phyloP scores from a whole-genome alignment of 2,113 vertebrate species.

The Penelope pileata region DNA sequence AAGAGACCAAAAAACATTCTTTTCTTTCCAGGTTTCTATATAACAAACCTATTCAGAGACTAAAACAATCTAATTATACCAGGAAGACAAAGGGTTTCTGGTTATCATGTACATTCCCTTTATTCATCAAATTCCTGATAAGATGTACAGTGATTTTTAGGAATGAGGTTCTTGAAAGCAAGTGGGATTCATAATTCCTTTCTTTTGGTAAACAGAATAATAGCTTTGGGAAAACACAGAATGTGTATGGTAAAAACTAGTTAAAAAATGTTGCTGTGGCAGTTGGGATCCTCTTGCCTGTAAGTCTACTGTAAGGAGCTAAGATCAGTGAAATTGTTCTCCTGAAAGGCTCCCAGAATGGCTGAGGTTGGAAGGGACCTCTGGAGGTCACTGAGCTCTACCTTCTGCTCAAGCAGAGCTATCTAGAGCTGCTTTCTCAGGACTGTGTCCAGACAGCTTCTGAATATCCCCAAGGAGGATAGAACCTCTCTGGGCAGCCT shows the following conservation, averaged over 20 bases:
- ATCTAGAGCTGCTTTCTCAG: not conserved
- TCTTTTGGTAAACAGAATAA: not conserved
- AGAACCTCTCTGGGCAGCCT: not conserved
- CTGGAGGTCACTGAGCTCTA: not conserved
- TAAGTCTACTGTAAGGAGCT: not conserved
- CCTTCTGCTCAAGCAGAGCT: not conserved
- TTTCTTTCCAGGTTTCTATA: not conserved
- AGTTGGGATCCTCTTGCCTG: not conserved
- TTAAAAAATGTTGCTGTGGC: not conserved
- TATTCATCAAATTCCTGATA: not conserved
- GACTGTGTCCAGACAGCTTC: accelerated
- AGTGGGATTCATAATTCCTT: not conserved
- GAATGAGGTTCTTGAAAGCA: not conserved
- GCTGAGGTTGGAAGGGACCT: not conserved
- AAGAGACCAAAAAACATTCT: not conserved
- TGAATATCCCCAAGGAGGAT: not conserved
- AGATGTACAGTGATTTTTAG: not conserved
- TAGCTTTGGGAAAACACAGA: not conserved
- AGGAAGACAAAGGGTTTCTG: not conserved
- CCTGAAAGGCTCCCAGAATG: not conserved
- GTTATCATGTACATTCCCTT: not conserved
- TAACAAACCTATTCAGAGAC: not conserved
- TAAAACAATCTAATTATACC: not conserved
- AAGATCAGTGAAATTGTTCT: not conserved
- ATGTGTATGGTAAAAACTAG: not conserved